Evolutionary conservation across 2,888 invertebrate genomes (phyloP).

Genomic region (Caenorhabditis sp.): DNA sequence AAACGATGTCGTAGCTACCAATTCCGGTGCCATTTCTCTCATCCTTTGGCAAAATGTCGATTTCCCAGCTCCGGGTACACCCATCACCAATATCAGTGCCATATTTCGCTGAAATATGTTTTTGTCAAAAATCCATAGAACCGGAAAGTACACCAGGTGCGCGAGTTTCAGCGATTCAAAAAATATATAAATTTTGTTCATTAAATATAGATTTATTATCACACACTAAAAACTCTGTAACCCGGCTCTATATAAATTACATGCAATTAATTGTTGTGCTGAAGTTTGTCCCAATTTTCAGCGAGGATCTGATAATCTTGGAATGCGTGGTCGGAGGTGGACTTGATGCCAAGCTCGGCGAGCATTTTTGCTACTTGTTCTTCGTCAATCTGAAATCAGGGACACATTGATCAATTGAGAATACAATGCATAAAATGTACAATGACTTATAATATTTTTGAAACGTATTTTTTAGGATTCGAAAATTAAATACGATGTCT

Average conservation of each 20-base stretch:
- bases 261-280: background rate
- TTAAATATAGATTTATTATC: no score
- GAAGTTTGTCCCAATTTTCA: conserved; percentile 34
- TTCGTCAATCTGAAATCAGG: conserved; percentile 23
- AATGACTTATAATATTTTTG: no score
- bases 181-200: no score
- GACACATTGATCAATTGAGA: no score
- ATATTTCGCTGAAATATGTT: conserved; percentile 16
- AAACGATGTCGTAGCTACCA: conserved; percentile 25
- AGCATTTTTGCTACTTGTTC: conserved; percentile 35
- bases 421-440: no score
- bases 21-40: background rate
- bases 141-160: no score
- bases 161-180: background rate
- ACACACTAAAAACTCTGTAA: background rate
- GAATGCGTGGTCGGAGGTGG: conserved; percentile 30
- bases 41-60: conserved; percentile 27
- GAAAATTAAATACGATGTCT: no score
- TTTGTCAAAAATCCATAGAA: no score
- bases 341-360: conserved; percentile 21
- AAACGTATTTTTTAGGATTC: no score
- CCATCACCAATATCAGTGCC: conserved; percentile 46
- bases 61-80: conserved; percentile 46
- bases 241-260: background rate
- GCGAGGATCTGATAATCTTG: conserved; percentile 42